Base-by-base conservation (phyloP, 2,888 invertebrate species). In the Callyntrura sp. region DNA sequence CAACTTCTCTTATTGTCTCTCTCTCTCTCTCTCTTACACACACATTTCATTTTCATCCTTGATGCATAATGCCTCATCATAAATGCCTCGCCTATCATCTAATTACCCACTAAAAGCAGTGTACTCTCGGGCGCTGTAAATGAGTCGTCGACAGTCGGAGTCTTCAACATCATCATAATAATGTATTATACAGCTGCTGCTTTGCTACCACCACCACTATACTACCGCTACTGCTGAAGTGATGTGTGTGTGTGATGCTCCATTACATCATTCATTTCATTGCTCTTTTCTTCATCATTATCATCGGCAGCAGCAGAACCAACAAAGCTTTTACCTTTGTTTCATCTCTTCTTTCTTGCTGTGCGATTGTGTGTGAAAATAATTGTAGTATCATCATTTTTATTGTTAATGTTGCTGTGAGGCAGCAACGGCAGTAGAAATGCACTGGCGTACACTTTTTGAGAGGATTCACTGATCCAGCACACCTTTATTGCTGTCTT, bases 41-140 rank as follows among this genome's bases (percentile, higher is more conserved):
- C n/a, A 25, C 51, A 25, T 76, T 51, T 76, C 25, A 55, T 81
- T 79, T 62, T 45, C 62, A 35, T 81, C 23, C 60, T 81, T 81
- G 81, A 28, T 85, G 89, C 89, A 89, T 89, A 89, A 89, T 89
- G 60, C 85, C 70, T 89, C 90, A 90, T 90, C 90, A 90, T 90
- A 90, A 90, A 90, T 90, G 90, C 76, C 90, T 90, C 86, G 83
- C 90, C 90, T 86, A 81, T 90, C 90, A 90, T 90, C 90, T 90
- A 90, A 90, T 90, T 90, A 90, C 86, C 90, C 65, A 85, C 82
- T 90, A 82, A 90, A 90, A 90, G 90, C 86, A 57, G 70, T 51
- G 78, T 79, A 89, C 84, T 89, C 85, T 89, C 89, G 85, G 85
- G 90, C 85, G 73, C 89, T 84, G 89, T 90, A 90, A 90, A 85